A percentile compares a stretch with the other conserved stretches of the same genome.
These are phyloP conservation scores for Elaphurus davidianus DNA, from an alignment of 2,113 vertebrate genomes.

Conservation along the genomic window DNA sequence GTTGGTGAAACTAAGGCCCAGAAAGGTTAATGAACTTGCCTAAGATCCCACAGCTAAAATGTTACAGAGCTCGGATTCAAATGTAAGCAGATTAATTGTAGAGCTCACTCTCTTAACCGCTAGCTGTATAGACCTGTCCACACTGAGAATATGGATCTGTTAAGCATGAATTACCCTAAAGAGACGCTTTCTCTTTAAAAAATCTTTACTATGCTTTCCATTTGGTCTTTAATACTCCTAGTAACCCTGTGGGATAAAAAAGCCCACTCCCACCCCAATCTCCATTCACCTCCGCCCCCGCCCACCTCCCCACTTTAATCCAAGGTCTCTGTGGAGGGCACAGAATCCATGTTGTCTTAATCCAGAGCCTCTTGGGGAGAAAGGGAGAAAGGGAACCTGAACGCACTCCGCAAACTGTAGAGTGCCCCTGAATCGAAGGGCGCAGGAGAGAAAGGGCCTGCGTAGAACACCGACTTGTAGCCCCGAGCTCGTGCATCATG, in stretches of 20 bases:
- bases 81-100: background rate
- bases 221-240: background rate
- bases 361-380: background rate
- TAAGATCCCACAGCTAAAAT: background rate
- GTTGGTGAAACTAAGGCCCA: conserved; percentile 34
- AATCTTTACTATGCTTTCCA: background rate
- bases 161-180: background rate
- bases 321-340: conserved; percentile 10
- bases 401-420: background rate
- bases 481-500: background rate
- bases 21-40: conserved; percentile 21
- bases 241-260: background rate
- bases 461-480: background rate
- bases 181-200: background rate
- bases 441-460: background rate
- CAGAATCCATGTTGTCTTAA: background rate
- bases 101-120: background rate
- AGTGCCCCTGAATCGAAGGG: background rate
- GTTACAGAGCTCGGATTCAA: background rate
- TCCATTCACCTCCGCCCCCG: background rate
- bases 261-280: background rate
- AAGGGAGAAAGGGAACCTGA: background rate
- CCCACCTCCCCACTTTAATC: background rate
- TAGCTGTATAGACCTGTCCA: background rate
- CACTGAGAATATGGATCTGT: background rate